These are phyloP conservation scores for Latrodectus geometricus DNA, from an alignment of 1,140 invertebrate genomes.

Conservation along the genomic window DNA sequence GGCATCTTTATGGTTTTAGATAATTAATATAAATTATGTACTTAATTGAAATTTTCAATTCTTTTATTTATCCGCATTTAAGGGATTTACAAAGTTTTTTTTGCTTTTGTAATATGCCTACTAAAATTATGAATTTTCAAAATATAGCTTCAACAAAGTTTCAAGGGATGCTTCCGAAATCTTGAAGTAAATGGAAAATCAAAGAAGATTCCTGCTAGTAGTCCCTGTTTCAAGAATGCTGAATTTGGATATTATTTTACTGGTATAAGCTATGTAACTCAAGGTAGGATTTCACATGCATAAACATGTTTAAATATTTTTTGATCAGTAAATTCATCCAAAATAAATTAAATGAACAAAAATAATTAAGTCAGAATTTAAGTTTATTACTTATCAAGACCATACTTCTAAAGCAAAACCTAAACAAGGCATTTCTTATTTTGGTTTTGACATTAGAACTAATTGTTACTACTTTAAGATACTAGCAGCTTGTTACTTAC, in stretches of 20 bases:
- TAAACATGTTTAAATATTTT: no score
- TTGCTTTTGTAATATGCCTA: not conserved
- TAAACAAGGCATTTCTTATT: no score
- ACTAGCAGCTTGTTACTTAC: no score
- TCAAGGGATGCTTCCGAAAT: conserved; percentile 85
- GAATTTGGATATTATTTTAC: conserved; percentile 88
- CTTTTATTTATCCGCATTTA: not conserved
- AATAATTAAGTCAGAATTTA: no score
- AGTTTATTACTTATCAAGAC: no score
- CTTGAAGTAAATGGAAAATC: conserved; percentile 79
- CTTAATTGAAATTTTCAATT: not conserved
- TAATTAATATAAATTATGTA: not conserved
- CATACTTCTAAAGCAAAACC: no score
- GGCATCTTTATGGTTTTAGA: no score
- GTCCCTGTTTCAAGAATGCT: conserved; percentile 87
- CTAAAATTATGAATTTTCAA: not conserved
- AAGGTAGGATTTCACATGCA: conserved; percentile 8
- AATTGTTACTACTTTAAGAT: no score
- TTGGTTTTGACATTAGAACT: no score
- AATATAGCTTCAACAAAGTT: conserved; percentile 72
- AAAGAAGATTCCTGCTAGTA: conserved; percentile 75
- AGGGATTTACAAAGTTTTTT: conserved; percentile 67
- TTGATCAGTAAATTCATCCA: no score
- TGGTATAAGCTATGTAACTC: conserved; percentile 79
- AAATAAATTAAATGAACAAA: no score